Evolutionary conservation across 2,113 vertebrate genomes (phyloP), one percentile per base, ranked within the genome.

Genomic region (Tenrec ecaudatus): DNA sequence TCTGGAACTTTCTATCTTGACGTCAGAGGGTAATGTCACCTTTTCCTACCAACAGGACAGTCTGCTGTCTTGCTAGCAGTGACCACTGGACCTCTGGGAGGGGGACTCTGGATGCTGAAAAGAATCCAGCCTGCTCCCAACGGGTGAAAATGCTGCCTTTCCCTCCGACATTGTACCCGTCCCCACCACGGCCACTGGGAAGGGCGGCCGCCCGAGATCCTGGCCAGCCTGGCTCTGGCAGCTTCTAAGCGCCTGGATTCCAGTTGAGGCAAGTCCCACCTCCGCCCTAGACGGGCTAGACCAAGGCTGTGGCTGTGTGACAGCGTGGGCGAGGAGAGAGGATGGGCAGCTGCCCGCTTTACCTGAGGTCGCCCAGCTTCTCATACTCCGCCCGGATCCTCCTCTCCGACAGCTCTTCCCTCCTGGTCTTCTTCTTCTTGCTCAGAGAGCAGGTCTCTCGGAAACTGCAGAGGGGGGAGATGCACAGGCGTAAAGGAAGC

Each of bases 401-500:
- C 96, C 93, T 98, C 98, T 99, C 99, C 2, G 99, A 99, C 95
- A 99, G 88, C 96, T 99, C 98, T 96, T 99, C 99, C 53, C 99
- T 97, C 94, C 98, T 99, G 90, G 99, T 99, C 96, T 99, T 99
- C 96, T 99, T 99, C 95, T 99, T 99, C 97, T 99, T 99, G 97
- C 99, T 99, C 91, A 99, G 97, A n/a, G 99, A 99, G 95, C 99
- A 99, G 2, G 99, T 99, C 97, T 99, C 99, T 96, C 97, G 99
- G 97, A 99, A 99, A 98, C 99, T 99, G 97, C 89, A 82, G 82
- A 64, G 38, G 82, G 75, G 93, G 66, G 82, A 33, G 89, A 22
- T 90, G 16, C 40, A 88, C 87, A 53, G n/a, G 60, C 31, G 31
- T 14, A 29, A 90, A 23, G 62, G 9, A 84, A 62, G 38, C 40